phyloP scores from a whole-genome alignment of 2,888 invertebrate species.

The Lampropteryx suffumata region DNA sequence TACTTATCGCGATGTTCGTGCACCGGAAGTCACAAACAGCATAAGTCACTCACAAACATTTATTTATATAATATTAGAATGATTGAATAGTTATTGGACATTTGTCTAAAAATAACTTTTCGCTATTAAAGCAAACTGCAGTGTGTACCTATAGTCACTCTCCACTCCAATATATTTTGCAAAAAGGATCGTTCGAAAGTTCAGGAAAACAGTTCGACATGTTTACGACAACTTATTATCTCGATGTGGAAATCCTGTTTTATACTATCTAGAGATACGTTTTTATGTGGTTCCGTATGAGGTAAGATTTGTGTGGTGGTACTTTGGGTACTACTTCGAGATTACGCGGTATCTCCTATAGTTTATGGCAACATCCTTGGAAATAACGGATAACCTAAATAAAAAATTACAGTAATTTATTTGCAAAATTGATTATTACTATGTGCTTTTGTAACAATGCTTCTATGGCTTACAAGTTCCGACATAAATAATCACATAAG shows the following conservation, averaged over 20 bases:
- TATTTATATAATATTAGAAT: too few relatives aligned
- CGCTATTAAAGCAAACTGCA: background rate
- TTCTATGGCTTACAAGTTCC: too few relatives aligned
- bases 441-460: too few relatives aligned
- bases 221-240: slow-evolving; percentile 46
- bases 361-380: slow-evolving; percentile 10
- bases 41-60: too few relatives aligned
- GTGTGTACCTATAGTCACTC: too few relatives aligned
- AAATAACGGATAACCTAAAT: background rate
- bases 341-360: slow-evolving; percentile 7
- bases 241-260: slow-evolving; percentile 38
- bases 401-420: background rate
- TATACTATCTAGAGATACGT: slow-evolving; percentile 27
- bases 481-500: too few relatives aligned
- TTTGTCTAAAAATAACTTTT: too few relatives aligned
- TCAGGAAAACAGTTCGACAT: slow-evolving; percentile 34
- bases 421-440: too few relatives aligned
- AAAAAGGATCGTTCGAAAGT: slow-evolving; percentile 28
- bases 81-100: too few relatives aligned
- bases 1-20: too few relatives aligned
- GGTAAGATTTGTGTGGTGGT: slow-evolving; percentile 12
- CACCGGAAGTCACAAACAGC: too few relatives aligned
- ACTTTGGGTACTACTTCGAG: slow-evolving; percentile 1
- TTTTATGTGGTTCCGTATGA: slow-evolving; percentile 10
- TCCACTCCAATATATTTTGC: background rate